Evolutionary conservation across 2,113 vertebrate species (phyloP), one percentile per base, ranked within the genome.

Genomic region (Larimichthys polyactis): DNA sequence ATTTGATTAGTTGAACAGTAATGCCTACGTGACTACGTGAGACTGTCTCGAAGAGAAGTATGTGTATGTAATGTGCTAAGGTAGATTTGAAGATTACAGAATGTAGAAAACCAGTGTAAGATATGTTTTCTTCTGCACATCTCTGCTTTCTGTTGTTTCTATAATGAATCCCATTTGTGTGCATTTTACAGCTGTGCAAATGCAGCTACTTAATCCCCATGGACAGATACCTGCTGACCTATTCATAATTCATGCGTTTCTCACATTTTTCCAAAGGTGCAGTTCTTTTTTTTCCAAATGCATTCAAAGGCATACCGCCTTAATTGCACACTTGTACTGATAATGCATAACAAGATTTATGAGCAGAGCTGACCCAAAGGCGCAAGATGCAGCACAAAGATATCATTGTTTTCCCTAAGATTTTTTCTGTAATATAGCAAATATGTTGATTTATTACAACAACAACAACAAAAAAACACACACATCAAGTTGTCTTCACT

Each of bases 221-320:
- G 44, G 70, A 75, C 66, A 83, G 19, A 83, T 69, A 86, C 43
- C 48, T 71, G 65, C 78, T 85, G 79, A 67, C 64, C 67, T 58
- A 69, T 76, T 88, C 83, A 87, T 82, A 59, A 89, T 68, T 82
- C 68, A 65, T 82, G 36, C 20, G 29, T 54, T 55, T 75, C 29
- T 71, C 43, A 74, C 65, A 71, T 79, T 81, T 76, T 79, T 55
- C 44, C 40, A 62, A 74, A 79, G 51, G 32, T 78, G 60, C 66
- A 19, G 2, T 65, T 72, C 48, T 32, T 43, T 76, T 76, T 67
- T 76, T 67, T 19, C 10, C 69, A 89, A 79, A 70, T 66, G 22
- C 57, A 69, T 76, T 73, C 63, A 78, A 22, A 78, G 54, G 36
- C 20, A 51, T 7, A 54, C 20, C 66, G 49, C n/a, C 36, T 67